Base-by-base conservation (phyloP, 2,113 vertebrate species). In the Coracopsis vasa region DNA sequence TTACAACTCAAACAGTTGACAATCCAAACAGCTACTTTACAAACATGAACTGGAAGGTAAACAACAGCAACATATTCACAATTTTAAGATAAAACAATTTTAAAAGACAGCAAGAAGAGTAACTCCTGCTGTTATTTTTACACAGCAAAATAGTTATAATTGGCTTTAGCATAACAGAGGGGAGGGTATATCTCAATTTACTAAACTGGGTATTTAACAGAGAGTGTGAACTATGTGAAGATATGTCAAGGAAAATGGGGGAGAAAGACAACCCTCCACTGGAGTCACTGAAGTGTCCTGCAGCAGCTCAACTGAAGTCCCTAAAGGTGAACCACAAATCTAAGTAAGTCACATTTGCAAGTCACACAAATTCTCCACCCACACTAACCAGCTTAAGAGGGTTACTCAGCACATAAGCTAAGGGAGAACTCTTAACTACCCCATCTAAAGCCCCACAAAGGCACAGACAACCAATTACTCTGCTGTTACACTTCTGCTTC, bases 311-410 rank as follows among this genome's bases (percentile, higher is more conserved):
- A 70, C 23, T 21, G 27, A 85, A 73, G 48, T 37, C 62, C 79
- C 77, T 85, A 75, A 80, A 91, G 77, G 45, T 31, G 53, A 92
- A 61, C 27, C 37, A 86, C 47, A 89, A 84, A 67, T 74, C 54
- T 54, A 93, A 96, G 92, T 54, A 93, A 96, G 92, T 25, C 39
- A 48, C 31, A 91, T 70, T 91, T 94, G 33, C 66, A 15, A 75
- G 53, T 61, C 70, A 58, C 58, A 81, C 39, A 33, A 42, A 65
- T 74, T 86, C 53, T 89, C 41, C 80, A 24, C 48, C 45, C 48
- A 75, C 20, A 18, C 37, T 54, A 85, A 62, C 18, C 58, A 82
- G 44, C 69, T 53, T 87, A 86, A 81, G 67, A 85, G 53, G 69
- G 66, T 66, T 88, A 82, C 73, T 61, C 2, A 5, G 45, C 44